phyloP scores from a whole-genome alignment of 1,140 invertebrate species.

The Brachionus sp. region DNA sequence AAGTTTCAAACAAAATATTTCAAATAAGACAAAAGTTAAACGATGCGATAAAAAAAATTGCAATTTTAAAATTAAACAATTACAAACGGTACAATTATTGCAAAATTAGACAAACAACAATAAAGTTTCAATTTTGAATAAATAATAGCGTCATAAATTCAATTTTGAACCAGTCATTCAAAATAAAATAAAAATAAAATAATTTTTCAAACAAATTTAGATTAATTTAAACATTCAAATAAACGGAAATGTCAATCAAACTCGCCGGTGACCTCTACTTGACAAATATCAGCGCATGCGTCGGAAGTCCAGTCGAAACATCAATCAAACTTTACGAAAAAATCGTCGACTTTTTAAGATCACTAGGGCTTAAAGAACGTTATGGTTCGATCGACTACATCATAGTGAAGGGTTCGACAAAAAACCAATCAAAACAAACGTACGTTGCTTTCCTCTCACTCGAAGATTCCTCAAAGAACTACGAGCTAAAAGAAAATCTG shows the following conservation, averaged over 20 bases:
- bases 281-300: not conserved
- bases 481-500: not conserved
- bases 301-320: not conserved
- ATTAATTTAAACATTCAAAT: not conserved
- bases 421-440: not conserved
- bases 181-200: not conserved
- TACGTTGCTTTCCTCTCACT: not conserved
- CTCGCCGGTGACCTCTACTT: not conserved
- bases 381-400: not conserved
- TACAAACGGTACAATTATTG: not conserved
- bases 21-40: not conserved
- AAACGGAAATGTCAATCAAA: not conserved
- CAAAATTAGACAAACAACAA: not conserved
- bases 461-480: not conserved
- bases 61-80: not conserved
- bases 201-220: not conserved
- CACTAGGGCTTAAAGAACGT: not conserved
- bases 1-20: not conserved
- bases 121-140: not conserved
- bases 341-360: not conserved
- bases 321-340: not conserved
- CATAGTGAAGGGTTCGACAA: not conserved
- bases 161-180: too few relatives aligned
- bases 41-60: not conserved
- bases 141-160: too few relatives aligned